Conservation (phyloP, 2,797 vertebrate species). For the Urophycis tenuis region DNA sequence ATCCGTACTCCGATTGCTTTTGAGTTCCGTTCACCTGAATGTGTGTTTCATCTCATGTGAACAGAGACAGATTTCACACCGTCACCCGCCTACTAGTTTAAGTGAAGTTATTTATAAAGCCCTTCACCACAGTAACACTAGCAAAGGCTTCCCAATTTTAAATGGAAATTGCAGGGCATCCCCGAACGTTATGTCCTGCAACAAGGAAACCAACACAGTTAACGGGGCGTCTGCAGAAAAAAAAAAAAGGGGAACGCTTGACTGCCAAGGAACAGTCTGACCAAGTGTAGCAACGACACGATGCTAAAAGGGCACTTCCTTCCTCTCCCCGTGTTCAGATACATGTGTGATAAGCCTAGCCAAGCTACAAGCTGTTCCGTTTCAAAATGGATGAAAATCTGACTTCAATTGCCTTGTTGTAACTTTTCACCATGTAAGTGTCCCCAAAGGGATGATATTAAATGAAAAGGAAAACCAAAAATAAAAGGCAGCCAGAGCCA, state of each 20-base stretch:
- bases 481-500: constrained; percentile 17
- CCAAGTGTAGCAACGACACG: neutral
- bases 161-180: neutral
- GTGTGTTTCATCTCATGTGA: neutral
- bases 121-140: neutral
- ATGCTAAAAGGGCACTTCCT: neutral
- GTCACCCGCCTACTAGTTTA: neutral
- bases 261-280: neutral
- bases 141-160: neutral
- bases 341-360: neutral
- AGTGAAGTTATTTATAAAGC: neutral
- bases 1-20: neutral
- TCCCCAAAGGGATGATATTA: constrained; percentile 8
- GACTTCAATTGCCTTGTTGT: constrained; percentile 10
- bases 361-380: neutral
- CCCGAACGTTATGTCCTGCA: neutral
- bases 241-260: neutral
- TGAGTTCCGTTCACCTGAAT: neutral
- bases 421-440: constrained; percentile 14
- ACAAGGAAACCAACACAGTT: neutral
- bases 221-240: neutral
- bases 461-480: constrained; percentile 15
- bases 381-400: constrained; percentile 19
- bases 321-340: neutral
- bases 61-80: neutral